Evolutionary conservation across 2,113 vertebrate species (phyloP).

Genomic region (Stictonetta naevosa): DNA sequence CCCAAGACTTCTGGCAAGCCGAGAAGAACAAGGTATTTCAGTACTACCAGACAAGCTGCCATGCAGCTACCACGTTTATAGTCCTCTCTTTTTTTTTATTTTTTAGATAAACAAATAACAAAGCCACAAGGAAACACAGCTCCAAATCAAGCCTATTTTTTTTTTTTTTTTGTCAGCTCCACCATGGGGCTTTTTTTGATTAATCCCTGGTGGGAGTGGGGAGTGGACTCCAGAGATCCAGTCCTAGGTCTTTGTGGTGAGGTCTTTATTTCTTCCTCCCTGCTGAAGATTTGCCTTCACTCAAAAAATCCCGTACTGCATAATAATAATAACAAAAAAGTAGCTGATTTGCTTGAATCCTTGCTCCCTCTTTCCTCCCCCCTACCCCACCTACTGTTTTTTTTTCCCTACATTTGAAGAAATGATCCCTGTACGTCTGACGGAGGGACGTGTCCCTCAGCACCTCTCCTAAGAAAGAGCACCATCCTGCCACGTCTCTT

Average conservation of each 20-base stretch:
- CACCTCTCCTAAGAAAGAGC: background rate
- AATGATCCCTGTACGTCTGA: background rate
- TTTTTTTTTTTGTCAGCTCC: background rate
- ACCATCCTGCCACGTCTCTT: background rate
- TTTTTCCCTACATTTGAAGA: background rate
- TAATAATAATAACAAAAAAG: background rate
- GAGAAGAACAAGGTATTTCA: conserved; percentile 41
- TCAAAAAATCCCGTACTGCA: background rate
- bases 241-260: background rate
- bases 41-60: conserved; percentile 16
- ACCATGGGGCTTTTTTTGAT: background rate
- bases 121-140: background rate
- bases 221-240: background rate
- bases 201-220: background rate
- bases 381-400: background rate
- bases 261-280: background rate
- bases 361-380: background rate
- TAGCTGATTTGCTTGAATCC: background rate
- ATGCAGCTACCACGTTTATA: background rate
- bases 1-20: conserved; percentile 56
- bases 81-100: background rate
- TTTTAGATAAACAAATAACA: background rate
- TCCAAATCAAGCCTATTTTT: background rate
- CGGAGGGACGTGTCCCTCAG: background rate
- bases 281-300: background rate